These are phyloP conservation scores for Mastacembelus armatus DNA, from an alignment of 2,797 vertebrate genomes.

Conservation along the genomic window DNA sequence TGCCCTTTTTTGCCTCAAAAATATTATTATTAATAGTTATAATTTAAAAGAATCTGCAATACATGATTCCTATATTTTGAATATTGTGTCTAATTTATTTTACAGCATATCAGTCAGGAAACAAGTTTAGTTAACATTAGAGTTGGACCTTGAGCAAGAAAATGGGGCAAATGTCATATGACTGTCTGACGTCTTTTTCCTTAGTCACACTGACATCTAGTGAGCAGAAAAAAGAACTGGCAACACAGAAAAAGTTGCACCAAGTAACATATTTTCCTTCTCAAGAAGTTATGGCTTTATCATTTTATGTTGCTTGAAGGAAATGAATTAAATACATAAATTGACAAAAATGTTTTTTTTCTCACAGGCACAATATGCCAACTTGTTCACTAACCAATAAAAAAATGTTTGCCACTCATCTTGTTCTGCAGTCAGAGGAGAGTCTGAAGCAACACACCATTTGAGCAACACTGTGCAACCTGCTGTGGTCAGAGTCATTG, in stretches of 20 bases:
- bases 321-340: neutral
- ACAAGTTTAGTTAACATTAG: neutral
- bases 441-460: constrained; percentile 25
- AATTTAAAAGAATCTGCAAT: neutral
- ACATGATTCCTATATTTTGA: neutral
- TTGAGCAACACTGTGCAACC: constrained; percentile 68
- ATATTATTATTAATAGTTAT: neutral
- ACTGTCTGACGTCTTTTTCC: constrained; percentile 52
- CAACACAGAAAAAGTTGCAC: neutral
- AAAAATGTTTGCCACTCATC: neutral
- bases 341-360: too few relatives aligned
- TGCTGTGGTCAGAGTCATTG: constrained; percentile 54
- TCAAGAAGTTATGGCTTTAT: neutral
- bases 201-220: constrained; percentile 81
- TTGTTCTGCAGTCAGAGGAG: neutral
- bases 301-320: neutral
- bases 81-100: constrained; percentile 1
- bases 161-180: neutral
- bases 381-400: neutral
- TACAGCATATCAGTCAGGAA: neutral
- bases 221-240: constrained; percentile 54
- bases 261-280: constrained; percentile 6
- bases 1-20: too few relatives aligned
- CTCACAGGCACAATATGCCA: too few relatives aligned
- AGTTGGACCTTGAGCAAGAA: constrained; percentile 5